Percentiles rank a stretch among this genome's conserved stretches.
These are phyloP conservation scores for Epinotia nisella DNA, from an alignment of 2,888 invertebrate genomes.

Conservation along the genomic window DNA sequence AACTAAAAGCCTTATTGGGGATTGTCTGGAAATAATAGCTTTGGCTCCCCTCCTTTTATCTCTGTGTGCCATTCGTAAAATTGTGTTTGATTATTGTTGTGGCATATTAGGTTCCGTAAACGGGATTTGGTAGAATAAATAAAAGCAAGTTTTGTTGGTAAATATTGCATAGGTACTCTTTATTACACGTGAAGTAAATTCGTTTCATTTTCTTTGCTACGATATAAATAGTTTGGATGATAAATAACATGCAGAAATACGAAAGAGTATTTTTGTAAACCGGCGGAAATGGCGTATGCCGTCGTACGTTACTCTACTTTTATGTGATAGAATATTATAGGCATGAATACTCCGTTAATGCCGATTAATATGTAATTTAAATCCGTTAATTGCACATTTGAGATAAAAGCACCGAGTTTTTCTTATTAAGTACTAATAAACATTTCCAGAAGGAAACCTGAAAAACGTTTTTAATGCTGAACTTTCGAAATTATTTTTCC, in stretches of 20 bases:
- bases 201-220: not conserved
- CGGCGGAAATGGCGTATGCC: too few relatives aligned
- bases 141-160: constrained; percentile 27
- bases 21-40: constrained; percentile 52
- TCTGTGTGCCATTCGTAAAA: constrained; percentile 46
- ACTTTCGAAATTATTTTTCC: not conserved
- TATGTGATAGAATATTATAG: not conserved
- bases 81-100: constrained; percentile 47
- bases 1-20: constrained; percentile 54
- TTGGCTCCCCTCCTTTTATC: constrained; percentile 48
- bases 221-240: not conserved
- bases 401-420: not conserved
- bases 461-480: not conserved
- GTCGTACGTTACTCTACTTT: too few relatives aligned
- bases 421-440: not conserved
- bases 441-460: not conserved
- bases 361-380: not conserved
- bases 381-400: not conserved
- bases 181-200: not conserved
- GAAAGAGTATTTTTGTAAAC: too few relatives aligned
- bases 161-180: constrained; percentile 12
- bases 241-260: not conserved
- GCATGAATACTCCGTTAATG: not conserved
- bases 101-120: constrained; percentile 42
- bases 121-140: constrained; percentile 40